Conservation (phyloP, 2,888 invertebrate species). For the Torymus aiolomorphi region DNA sequence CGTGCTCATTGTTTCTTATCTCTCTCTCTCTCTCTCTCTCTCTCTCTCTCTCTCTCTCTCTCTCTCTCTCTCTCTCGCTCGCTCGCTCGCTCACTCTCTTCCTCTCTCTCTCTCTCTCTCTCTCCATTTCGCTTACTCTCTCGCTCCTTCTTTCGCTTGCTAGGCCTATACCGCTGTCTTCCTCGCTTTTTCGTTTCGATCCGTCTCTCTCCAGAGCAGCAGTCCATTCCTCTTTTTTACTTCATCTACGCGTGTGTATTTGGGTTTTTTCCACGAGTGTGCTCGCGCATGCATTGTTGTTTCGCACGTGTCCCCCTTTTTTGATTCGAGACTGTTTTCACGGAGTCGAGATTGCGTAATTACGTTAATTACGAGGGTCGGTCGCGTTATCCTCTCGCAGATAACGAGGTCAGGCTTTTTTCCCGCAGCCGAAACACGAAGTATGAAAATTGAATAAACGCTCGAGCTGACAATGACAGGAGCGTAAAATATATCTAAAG, state of each 20-base stretch:
- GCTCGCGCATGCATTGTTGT: neutral
- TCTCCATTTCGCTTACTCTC: too few relatives aligned
- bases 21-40: slow-evolving; percentile 58
- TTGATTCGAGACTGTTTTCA: neutral
- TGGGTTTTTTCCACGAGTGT: neutral
- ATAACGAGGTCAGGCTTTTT: neutral
- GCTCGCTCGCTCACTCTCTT: slow-evolving; percentile 38
- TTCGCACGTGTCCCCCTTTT: neutral
- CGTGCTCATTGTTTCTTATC: slow-evolving; percentile 63
- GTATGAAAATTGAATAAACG: too few relatives aligned
- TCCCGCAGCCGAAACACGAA: too few relatives aligned
- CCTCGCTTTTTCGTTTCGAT: neutral
- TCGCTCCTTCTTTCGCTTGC: slow-evolving; percentile 29
- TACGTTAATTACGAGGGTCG: slow-evolving; percentile 28
- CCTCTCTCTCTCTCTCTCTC: slow-evolving; percentile 48
- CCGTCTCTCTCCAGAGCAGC: neutral
- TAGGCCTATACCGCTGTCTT: slow-evolving; percentile 10
- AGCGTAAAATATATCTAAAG: too few relatives aligned
- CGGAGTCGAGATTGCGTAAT: slow-evolving; percentile 22
- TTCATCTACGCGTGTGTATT: neutral
- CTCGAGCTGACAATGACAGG: too few relatives aligned
- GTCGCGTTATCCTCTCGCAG: neutral
- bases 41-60: slow-evolving; percentile 29
- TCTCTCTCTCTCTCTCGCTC: slow-evolving; percentile 55
- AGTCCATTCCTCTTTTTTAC: neutral